These are phyloP conservation scores for Drosophila auraria DNA, from an alignment of 1,140 invertebrate genomes.

Conservation along the genomic window DNA sequence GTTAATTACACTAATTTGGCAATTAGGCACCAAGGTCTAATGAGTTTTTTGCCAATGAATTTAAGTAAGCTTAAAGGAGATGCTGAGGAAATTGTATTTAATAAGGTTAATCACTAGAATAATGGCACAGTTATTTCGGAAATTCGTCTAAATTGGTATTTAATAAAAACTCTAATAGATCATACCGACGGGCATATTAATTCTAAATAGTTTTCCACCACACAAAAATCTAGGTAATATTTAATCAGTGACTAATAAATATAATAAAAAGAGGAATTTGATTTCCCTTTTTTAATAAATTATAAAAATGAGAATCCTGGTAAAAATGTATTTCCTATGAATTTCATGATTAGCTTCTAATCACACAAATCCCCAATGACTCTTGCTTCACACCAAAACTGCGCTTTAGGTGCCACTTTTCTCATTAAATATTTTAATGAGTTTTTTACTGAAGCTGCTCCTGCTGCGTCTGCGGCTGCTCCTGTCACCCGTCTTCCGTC, in stretches of 20 bases:
- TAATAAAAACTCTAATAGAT: neutral
- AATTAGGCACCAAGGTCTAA: neutral
- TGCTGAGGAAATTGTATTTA: neutral
- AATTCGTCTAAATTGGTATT: too few relatives aligned
- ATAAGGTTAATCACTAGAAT: too few relatives aligned
- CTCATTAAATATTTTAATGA: constrained; percentile 37
- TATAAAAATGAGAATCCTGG: neutral
- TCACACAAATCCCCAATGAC: constrained; percentile 12
- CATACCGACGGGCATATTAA: neutral
- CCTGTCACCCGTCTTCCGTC: too few relatives aligned
- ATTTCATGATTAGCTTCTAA: constrained; percentile 8
- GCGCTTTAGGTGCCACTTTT: constrained; percentile 3
- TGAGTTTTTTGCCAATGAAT: neutral
- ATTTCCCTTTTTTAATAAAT: neutral
- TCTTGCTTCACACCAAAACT: constrained; percentile 8
- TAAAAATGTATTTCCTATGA: neutral
- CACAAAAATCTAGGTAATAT: neutral
- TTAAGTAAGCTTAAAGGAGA: neutral
- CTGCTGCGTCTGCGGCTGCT: neutral
- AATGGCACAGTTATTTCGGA: too few relatives aligned
- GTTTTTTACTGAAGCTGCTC: constrained; percentile 20
- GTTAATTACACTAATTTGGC: constrained; percentile 18
- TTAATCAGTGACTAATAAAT: too few relatives aligned
- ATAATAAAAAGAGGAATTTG: neutral
- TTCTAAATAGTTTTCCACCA: neutral